Evolutionary conservation across 2,113 vertebrate genomes (phyloP).

Genomic region (Micronycteris hirsuta): DNA sequence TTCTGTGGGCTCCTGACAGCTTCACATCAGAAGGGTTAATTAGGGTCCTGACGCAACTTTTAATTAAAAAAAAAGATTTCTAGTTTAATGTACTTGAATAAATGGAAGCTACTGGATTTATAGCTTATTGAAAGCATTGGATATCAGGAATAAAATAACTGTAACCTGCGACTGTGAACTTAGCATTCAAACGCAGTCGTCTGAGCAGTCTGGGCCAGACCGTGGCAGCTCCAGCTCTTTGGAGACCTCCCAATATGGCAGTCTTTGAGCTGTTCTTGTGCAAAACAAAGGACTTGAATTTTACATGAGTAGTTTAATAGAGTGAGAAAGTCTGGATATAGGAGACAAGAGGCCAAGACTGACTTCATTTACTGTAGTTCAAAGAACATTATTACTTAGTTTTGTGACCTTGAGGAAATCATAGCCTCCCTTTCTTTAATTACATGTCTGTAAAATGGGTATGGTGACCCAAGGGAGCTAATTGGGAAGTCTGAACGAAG

Average conservation of each 20-base stretch:
- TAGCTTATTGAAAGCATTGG: slow-evolving; percentile 3
- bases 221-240: not conserved
- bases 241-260: not conserved
- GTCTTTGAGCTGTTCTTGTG: not conserved
- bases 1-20: not conserved
- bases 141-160: not conserved
- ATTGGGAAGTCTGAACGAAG: not conserved
- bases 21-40: not conserved
- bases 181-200: not conserved
- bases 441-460: slow-evolving; percentile 24
- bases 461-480: not conserved
- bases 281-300: not conserved
- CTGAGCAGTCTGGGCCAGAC: not conserved
- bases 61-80: not conserved
- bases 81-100: not conserved
- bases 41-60: not conserved
- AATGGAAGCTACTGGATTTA: slow-evolving; percentile 1
- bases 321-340: not conserved
- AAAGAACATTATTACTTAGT: not conserved
- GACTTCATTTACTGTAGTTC: not conserved
- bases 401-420: slow-evolving; percentile 1
- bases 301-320: not conserved
- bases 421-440: not conserved
- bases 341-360: not conserved
- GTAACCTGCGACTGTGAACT: not conserved